These are phyloP conservation scores for Heliconius congener DNA, from an alignment of 1,140 invertebrate species.

Conservation along the genomic window DNA sequence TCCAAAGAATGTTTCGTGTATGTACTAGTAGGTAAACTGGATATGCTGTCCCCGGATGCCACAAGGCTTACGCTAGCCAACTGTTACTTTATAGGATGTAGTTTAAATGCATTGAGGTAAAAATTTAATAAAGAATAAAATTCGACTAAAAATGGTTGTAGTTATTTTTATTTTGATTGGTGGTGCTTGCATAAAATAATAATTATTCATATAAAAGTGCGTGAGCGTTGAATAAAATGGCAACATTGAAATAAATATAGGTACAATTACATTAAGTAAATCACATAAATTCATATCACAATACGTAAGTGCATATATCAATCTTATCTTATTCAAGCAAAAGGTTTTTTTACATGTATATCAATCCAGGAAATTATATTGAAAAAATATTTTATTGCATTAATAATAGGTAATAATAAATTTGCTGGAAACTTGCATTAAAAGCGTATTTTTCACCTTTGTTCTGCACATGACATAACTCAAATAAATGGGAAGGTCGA, in stretches of 20 bases:
- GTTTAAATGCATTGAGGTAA: neutral
- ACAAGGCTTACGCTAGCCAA: neutral
- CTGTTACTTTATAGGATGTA: neutral
- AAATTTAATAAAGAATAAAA: too few species aligned
- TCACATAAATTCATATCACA: neutral
- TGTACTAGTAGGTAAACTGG: neutral
- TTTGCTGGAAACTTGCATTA: neutral
- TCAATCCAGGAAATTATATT: slow-evolving; percentile 24
- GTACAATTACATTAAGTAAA: neutral
- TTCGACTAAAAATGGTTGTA: too few species aligned
- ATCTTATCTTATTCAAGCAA: slow-evolving; percentile 18
- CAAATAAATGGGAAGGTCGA: slow-evolving; percentile 21
- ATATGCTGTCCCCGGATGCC: neutral
- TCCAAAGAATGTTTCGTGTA: slow-evolving; percentile 6
- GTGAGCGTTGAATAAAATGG: neutral
- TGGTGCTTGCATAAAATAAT: too few species aligned
- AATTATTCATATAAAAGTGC: neutral
- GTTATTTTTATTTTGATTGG: too few species aligned
- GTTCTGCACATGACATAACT: slow-evolving; percentile 8
- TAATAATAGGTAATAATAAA: slow-evolving; percentile 22
- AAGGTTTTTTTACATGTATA: slow-evolving; percentile 7
- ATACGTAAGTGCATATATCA: slow-evolving; percentile 4
- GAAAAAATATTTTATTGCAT: neutral
- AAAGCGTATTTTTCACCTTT: slow-evolving; percentile 13
- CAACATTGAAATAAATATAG: slow-evolving; percentile 1